Conservation (phyloP, 1,140 invertebrate genomes). For the Temnothorax longispinosus region DNA sequence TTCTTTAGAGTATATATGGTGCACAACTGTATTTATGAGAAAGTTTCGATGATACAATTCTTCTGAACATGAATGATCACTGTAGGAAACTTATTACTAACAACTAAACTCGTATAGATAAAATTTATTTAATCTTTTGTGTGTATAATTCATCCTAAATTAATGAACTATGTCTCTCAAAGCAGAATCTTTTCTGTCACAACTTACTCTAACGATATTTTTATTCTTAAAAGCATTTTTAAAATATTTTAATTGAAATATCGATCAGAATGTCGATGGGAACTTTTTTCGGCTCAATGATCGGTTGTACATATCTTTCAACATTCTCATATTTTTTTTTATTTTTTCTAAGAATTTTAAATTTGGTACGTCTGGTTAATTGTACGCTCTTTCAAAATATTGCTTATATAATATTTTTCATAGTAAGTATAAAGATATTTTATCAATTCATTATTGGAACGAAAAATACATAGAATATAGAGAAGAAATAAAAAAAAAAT, state of each 20-base stretch:
- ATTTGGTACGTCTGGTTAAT: background rate
- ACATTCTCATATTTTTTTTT: background rate
- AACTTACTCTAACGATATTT: background rate
- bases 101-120: background rate
- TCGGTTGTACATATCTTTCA: background rate
- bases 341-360: background rate
- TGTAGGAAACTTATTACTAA: background rate
- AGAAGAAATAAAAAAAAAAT: background rate
- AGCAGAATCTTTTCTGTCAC: background rate
- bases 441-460: background rate
- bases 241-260: background rate
- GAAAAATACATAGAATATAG: background rate
- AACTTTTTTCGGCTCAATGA: background rate
- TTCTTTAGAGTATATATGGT: conserved; percentile 60
- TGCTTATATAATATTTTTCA: background rate
- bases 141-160: too few relatives aligned
- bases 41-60: conserved; percentile 6
- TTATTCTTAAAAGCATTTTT: background rate
- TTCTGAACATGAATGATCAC: conserved; percentile 46
- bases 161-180: too few relatives aligned
- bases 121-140: background rate
- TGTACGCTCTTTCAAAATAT: background rate
- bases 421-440: background rate
- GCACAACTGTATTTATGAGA: conserved; percentile 51
- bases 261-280: background rate